Base-by-base conservation (phyloP, 2,113 vertebrate species). In the Psophia crepitans region DNA sequence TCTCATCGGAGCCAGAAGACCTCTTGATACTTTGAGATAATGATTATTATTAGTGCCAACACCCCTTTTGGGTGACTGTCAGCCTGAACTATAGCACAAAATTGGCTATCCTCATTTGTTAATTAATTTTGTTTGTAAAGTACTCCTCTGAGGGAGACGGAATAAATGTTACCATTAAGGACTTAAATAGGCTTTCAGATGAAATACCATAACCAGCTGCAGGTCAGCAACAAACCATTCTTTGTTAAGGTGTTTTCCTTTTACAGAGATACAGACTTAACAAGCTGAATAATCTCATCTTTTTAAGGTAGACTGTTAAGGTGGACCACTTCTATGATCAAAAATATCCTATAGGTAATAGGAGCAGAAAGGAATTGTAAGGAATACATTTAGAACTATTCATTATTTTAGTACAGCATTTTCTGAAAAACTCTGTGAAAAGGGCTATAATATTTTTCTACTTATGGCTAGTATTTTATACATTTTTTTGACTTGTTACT, bases 301-400 rank as follows among this genome's bases (percentile, higher is more conserved):
- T 91, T 92, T 97, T 97, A 97, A 97, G 93, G 95, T 41, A 74
- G 97, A 91, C 94, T 77, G 93, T 97, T 97, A 97, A 97, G 95
- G 95, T 87, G 81, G 97, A 87, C 84, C 92, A 54, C n/a, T 71
- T 46, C 33, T 70, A 5, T 8, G 30, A 60, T 61, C 32, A 87
- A 46, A 89, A 84, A 73, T 23, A 66, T 14, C 41, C n/a, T n/a
- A 12, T 8, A 61, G 20, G 23, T 89, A 32, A 49, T 20, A 48
- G 41, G 3, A 79, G 44, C n/a, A 79, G 48, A 37, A 89, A 65
- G 37, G 32, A 75, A 81, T 54, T 61, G 10, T 43, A 48, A 91
- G 44, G 58, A 89, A 77, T 51, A 68, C 3, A 80, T 88, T 61
- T 65, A 8, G 18, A 80, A 18, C 48, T 73, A 2, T 35, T 51